A percentile compares a stretch with the other conserved stretches of the same genome.
Evolutionary conservation across 2,888 invertebrate genomes (phyloP).

Genomic region (Agonopterix heracliana): DNA sequence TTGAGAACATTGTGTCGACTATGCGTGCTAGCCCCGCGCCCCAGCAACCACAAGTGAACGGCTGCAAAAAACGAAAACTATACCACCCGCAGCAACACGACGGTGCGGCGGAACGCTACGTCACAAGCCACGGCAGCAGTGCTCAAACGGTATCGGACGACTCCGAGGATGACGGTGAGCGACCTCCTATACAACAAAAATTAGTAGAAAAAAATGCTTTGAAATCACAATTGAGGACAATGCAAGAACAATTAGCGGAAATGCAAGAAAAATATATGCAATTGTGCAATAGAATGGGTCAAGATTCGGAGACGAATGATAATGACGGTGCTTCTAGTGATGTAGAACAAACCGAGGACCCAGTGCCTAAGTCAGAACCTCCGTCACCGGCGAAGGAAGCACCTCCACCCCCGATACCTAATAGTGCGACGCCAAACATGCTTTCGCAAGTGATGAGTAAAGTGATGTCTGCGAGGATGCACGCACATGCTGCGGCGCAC

Average conservation of each 20-base stretch:
- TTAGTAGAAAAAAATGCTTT: constrained; percentile 91
- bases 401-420: constrained; percentile 64
- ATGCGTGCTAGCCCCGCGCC: constrained; percentile 93
- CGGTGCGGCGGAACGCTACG: constrained; percentile 78
- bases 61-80: constrained; percentile 96
- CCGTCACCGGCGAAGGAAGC: constrained; percentile 73
- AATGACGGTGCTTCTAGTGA: constrained; percentile 85
- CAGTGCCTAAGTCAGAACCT: constrained; percentile 75
- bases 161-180: constrained; percentile 86
- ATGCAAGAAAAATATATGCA: constrained; percentile 95
- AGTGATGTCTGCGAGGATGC: constrained; percentile 80
- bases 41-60: constrained; percentile 85
- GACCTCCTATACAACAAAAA: constrained; percentile 87
- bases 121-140: constrained; percentile 66
- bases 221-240: constrained; percentile 88
- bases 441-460: constrained; percentile 78
- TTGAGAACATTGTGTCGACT: constrained; percentile 95
- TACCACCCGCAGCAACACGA: constrained; percentile 97
- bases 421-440: constrained; percentile 68
- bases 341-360: constrained; percentile 76
- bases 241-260: constrained; percentile 92
- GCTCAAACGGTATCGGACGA: constrained; percentile 77
- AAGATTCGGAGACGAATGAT: constrained; percentile 84
- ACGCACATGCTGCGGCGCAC: constrained; percentile 66
- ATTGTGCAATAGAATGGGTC: constrained; percentile 89